Base-by-base conservation (phyloP, 2,113 vertebrate genomes). In the Cromileptes altivelis region DNA sequence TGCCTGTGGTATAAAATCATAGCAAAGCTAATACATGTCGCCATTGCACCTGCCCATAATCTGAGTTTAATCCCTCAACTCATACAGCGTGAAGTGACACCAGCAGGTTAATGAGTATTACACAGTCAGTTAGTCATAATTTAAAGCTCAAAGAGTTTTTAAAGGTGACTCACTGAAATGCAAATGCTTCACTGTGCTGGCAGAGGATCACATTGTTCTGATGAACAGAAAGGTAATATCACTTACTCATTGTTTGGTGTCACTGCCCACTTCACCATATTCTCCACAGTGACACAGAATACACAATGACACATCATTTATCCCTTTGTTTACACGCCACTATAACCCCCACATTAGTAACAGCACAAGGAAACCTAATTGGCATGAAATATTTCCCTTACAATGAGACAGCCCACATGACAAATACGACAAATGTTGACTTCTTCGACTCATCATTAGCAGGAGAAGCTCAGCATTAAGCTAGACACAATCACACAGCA, bases 401-500 rank as follows among this genome's bases (percentile, higher is more conserved):
- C 33, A 64, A 23, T 60, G 72, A 80, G 61, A 64, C 56, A 56
- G 55, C 47, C 49, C 15, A 70, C 52, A 62, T 61, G 19, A 58
- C 37, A 77, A 78, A 85, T 30, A 81, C 9, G 2, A 78, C 37
- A 52, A 64, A 60, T 60, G 30, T 33, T 82, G 45, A 83, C 64
- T 69, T 27, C 5, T 9, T 21, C 58, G 56, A 77, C 25, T 81
- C 62, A 63, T 18, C 60, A 30, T 50, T 70, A 30, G 4, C 19
- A 25, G 40, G 18, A 62, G 6, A 45, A 45, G 42, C 11, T 45
- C 42, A 45, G 42, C 12, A 45, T 45, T 7, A 63, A 45, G 21
- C 40, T 27, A 14, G 14, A 37, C 60, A 45, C 4, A 27, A 7
- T 49, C 27, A 14, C 27, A 58, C 25, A 18, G 53, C 63, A 57